Percentiles rank a stretch among this genome's conserved stretches.
These are phyloP conservation scores for Apus apus DNA, from an alignment of 2,113 vertebrate genomes.

Conservation along the genomic window DNA sequence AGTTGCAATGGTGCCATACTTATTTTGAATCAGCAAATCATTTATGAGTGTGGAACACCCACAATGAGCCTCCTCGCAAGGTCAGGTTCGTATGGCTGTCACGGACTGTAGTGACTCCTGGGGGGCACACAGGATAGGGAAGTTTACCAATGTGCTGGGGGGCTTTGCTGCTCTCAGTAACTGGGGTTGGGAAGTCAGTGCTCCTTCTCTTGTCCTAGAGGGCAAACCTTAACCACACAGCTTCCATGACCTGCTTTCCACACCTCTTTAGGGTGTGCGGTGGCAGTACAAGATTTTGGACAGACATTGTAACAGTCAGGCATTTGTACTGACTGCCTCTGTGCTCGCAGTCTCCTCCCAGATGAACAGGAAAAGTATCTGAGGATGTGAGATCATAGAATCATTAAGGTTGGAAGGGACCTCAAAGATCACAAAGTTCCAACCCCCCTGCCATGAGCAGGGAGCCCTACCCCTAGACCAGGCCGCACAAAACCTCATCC, in stretches of 20 bases:
- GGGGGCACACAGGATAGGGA: rapidly evolving
- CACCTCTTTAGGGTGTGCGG: background rate
- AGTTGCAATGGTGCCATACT: rapidly evolving
- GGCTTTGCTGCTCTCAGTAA: background rate
- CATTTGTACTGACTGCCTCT: rapidly evolving
- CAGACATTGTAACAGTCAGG: background rate
- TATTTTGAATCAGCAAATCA: background rate
- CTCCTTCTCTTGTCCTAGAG: background rate
- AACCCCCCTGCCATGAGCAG: too few relatives aligned
- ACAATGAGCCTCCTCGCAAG: rapidly evolving
- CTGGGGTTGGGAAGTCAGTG: background rate
- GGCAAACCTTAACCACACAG: too few relatives aligned
- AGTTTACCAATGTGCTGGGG: rapidly evolving
- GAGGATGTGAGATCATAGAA: background rate
- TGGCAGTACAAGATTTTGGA: background rate
- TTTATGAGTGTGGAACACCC: background rate
- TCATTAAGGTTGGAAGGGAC: too few relatives aligned
- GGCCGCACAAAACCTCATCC: too few relatives aligned
- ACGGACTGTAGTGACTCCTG: rapidly evolving
- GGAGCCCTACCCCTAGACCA: too few relatives aligned
- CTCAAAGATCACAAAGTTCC: too few relatives aligned
- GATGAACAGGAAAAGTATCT: rapidly evolving
- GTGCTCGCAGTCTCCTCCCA: rapidly evolving
- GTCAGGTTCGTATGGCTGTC: too few relatives aligned
- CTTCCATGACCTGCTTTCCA: background rate